A percentile compares a stretch with the other conserved stretches of the same genome.
phyloP scores from a whole-genome alignment of 2,888 invertebrate species.

The Drosophila macrospina region DNA sequence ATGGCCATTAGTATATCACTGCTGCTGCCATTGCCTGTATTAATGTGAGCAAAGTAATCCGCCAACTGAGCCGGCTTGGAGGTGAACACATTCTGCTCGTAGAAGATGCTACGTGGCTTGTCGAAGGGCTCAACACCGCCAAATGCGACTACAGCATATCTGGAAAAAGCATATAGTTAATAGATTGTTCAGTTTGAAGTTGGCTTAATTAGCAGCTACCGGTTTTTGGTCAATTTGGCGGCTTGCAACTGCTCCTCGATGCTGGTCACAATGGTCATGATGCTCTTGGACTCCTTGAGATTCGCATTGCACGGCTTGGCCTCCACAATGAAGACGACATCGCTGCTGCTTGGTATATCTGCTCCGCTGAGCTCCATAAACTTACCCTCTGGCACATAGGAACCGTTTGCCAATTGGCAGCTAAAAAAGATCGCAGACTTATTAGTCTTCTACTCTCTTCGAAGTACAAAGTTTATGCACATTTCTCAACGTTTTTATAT shows the following conservation, averaged over 20 bases:
- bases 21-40: constrained; percentile 86
- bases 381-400: constrained; percentile 90
- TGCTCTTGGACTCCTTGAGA: constrained; percentile 88
- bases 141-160: constrained; percentile 93
- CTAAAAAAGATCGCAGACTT: constrained; percentile 83
- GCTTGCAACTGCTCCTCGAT: constrained; percentile 90
- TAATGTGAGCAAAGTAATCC: constrained; percentile 89
- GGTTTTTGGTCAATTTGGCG: constrained; percentile 89
- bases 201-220: constrained; percentile 85
- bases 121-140: constrained; percentile 92
- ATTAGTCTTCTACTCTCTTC: not conserved
- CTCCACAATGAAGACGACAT: constrained; percentile 95
- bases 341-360: constrained; percentile 89
- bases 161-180: constrained; percentile 71
- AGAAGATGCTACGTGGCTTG: constrained; percentile 90
- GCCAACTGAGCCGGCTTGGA: constrained; percentile 87
- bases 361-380: constrained; percentile 88
- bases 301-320: constrained; percentile 93
- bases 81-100: constrained; percentile 90
- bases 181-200: not conserved
- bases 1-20: constrained; percentile 92
- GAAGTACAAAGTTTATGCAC: too few relatives aligned
- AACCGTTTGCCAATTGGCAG: constrained; percentile 90
- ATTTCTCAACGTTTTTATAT: too few relatives aligned
- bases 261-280: constrained; percentile 89